Percentiles rank a stretch among this genome's conserved stretches.
Evolutionary conservation across 2,113 vertebrate genomes (phyloP).

Genomic region (Corydoras maculifer): DNA sequence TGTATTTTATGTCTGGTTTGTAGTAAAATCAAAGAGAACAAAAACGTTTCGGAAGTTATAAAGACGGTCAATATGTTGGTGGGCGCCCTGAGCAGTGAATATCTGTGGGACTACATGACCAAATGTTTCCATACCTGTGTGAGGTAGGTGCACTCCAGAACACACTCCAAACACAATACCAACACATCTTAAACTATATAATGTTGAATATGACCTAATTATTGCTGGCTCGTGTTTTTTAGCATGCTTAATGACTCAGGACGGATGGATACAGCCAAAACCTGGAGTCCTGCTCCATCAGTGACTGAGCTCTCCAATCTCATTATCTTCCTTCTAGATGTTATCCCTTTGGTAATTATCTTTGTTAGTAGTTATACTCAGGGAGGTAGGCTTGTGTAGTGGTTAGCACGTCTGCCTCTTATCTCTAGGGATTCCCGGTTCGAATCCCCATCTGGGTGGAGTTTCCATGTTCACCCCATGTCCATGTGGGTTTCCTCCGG

Average conservation of each 20-base stretch:
- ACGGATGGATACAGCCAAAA: neutral
- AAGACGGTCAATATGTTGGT: slow-evolving; percentile 90
- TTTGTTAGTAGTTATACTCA: no score
- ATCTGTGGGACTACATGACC: slow-evolving; percentile 93
- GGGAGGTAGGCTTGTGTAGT: no score
- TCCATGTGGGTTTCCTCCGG: no score
- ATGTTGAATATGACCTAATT: no score
- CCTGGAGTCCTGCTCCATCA: slow-evolving; percentile 50
- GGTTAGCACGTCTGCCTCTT: no score
- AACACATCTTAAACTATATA: no score
- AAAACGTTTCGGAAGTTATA: slow-evolving; percentile 85
- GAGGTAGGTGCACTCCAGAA: slow-evolving; percentile 60
- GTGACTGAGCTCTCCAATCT: slow-evolving; percentile 81
- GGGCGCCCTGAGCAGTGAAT: slow-evolving; percentile 83
- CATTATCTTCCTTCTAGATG: slow-evolving; percentile 85
- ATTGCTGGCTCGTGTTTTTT: slow-evolving; percentile 2
- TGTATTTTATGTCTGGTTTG: neutral
- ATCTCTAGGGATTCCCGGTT: no score
- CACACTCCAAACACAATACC: no score
- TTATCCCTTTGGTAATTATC: slow-evolving; percentile 83
- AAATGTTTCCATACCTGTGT: slow-evolving; percentile 78
- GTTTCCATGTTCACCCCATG: no score
- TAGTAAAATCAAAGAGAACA: slow-evolving; percentile 91
- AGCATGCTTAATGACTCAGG: slow-evolving; percentile 53
- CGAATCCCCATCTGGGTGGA: no score